phyloP scores from a whole-genome alignment of 2,113 vertebrate species.

The Strix aluco region DNA sequence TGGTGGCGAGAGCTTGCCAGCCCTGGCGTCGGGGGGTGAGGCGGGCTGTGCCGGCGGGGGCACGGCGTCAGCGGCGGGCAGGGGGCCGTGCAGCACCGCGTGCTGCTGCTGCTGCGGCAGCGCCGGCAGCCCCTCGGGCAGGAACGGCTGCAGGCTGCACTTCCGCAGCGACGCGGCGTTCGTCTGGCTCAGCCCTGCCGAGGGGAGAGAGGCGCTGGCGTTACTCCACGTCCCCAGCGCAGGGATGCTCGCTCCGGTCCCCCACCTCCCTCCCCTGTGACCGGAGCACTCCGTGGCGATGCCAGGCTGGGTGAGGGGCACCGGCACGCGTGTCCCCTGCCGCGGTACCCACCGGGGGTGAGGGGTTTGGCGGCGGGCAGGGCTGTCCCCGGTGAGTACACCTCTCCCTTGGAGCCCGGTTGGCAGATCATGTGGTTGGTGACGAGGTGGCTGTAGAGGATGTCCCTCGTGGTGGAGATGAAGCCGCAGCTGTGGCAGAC shows the following conservation, averaged over 20 bases:
- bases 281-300: fast-evolving
- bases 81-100: constrained; percentile 77
- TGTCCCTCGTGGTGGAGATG: constrained; percentile 93
- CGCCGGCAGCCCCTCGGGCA: constrained; percentile 79
- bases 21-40: constrained; percentile 55
- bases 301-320: not conserved
- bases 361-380: constrained; percentile 77
- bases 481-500: constrained; percentile 96
- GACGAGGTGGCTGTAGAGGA: constrained; percentile 96
- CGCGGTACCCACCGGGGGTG: constrained; percentile 72
- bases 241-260: not conserved
- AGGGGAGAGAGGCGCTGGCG: not conserved
- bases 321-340: fast-evolving
- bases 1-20: not conserved
- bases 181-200: constrained; percentile 77
- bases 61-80: constrained; percentile 66
- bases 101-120: constrained; percentile 80
- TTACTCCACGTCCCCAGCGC: not conserved
- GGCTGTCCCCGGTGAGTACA: constrained; percentile 80
- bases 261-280: not conserved
- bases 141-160: constrained; percentile 81
- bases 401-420: constrained; percentile 90
- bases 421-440: constrained; percentile 98
- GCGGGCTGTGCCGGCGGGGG: constrained; percentile 52
- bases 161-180: constrained; percentile 80